These are phyloP conservation scores for Canis aureus DNA, from an alignment of 2,113 vertebrate species.

Conservation along the genomic window DNA sequence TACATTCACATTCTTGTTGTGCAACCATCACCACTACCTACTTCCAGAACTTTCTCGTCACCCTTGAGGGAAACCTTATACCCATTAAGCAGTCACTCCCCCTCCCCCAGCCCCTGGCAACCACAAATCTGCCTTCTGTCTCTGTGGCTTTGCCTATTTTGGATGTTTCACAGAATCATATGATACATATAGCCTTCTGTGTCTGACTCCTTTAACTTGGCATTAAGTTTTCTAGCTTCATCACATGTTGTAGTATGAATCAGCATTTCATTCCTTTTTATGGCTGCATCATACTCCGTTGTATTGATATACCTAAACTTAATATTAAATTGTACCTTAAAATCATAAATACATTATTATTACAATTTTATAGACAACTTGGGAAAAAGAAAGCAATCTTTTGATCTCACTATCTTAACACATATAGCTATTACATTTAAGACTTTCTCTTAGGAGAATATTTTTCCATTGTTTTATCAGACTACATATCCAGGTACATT, in stretches of 20 bases:
- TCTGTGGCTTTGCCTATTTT: neutral
- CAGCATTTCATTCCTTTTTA: neutral
- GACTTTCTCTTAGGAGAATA: neutral
- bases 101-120: neutral
- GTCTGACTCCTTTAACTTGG: neutral
- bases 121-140: neutral
- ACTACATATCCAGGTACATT: neutral
- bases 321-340: slow-evolving; percentile 41
- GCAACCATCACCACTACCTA: neutral
- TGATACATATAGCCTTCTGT: neutral
- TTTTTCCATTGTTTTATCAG: neutral
- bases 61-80: neutral
- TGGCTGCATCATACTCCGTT: neutral
- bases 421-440: neutral
- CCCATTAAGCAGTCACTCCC: neutral
- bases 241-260: neutral
- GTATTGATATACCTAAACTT: neutral
- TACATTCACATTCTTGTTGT: neutral
- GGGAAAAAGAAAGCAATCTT: slow-evolving; percentile 18
- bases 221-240: slow-evolving; percentile 19
- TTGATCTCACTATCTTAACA: neutral
- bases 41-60: neutral
- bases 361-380: neutral
- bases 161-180: neutral
- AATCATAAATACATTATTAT: neutral